Conservation (phyloP, 2,888 invertebrate genomes). For the Chrysolina oricalcia region DNA sequence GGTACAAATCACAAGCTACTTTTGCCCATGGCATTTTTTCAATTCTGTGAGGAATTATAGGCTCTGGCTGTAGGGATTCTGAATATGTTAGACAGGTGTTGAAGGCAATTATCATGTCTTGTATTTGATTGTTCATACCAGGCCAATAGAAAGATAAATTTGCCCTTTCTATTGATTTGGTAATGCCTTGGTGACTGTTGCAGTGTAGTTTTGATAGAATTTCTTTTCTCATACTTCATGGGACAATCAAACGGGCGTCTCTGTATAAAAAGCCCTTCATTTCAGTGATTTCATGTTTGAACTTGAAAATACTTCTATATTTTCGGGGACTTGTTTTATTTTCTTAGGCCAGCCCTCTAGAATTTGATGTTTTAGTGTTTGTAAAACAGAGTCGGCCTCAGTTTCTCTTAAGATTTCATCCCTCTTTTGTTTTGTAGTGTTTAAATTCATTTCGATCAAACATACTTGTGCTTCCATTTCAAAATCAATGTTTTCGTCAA, state of each 20-base stretch:
- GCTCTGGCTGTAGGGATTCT: slow-evolving; percentile 40
- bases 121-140: slow-evolving; percentile 40
- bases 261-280: slow-evolving; percentile 49
- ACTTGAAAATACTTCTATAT: slow-evolving; percentile 43
- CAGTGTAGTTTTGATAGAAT: slow-evolving; percentile 43
- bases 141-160: slow-evolving; percentile 45
- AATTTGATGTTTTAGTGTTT: slow-evolving; percentile 52
- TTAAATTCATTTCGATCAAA: slow-evolving; percentile 36
- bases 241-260: slow-evolving; percentile 40
- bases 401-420: slow-evolving; percentile 38
- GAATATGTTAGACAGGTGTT: slow-evolving; percentile 35
- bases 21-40: slow-evolving; percentile 36
- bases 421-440: slow-evolving; percentile 33
- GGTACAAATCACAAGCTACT: slow-evolving; percentile 41
- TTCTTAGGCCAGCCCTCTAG: slow-evolving; percentile 57
- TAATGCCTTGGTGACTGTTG: slow-evolving; percentile 40
- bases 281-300: slow-evolving; percentile 42
- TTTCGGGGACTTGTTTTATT: slow-evolving; percentile 35
- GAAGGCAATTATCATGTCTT: slow-evolving; percentile 40
- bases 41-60: slow-evolving; percentile 42
- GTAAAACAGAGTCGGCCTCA: slow-evolving; percentile 51
- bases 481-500: slow-evolving; percentile 40
- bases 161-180: slow-evolving; percentile 38
- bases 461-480: slow-evolving; percentile 39
- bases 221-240: slow-evolving; percentile 38